A percentile compares a stretch with the other conserved stretches of the same genome.
Evolutionary conservation across 2,888 invertebrate genomes (phyloP).

Genomic region (Lasioglossum calceatum): DNA sequence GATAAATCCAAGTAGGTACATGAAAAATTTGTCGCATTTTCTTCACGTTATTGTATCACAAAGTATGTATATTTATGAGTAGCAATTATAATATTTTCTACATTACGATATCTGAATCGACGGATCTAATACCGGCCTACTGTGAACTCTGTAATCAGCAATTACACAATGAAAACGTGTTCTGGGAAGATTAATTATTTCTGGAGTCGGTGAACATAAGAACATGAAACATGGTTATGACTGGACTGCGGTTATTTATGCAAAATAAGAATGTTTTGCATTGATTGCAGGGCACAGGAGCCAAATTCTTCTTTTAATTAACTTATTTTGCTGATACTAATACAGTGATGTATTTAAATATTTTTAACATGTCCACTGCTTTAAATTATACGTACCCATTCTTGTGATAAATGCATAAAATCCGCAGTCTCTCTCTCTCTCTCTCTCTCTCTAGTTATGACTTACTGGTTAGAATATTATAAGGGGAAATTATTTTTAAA

Average conservation of each 20-base stretch:
- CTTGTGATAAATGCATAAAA: no score
- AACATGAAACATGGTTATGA: neutral
- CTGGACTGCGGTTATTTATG: no score
- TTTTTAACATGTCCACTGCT: no score
- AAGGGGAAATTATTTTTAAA: neutral
- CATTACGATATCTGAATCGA: neutral
- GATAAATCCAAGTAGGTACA: neutral
- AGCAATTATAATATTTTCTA: neutral
- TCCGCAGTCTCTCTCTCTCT: no score
- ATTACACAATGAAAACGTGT: conserved; percentile 1
- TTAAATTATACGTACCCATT: no score
- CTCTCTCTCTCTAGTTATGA: neutral
- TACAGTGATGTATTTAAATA: no score
- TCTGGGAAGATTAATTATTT: neutral
- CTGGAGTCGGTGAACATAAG: neutral
- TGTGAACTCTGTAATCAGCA: neutral
- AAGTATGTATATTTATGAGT: neutral
- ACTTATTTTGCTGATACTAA: no score
- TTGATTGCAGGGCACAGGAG: no score
- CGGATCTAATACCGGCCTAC: neutral
- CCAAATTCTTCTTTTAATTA: no score
- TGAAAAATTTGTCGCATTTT: neutral
- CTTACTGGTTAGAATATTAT: neutral
- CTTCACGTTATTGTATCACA: neutral
- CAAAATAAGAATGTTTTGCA: no score